Base-by-base conservation (phyloP, 2,888 invertebrate genomes). In the Campoplex nolae region DNA sequence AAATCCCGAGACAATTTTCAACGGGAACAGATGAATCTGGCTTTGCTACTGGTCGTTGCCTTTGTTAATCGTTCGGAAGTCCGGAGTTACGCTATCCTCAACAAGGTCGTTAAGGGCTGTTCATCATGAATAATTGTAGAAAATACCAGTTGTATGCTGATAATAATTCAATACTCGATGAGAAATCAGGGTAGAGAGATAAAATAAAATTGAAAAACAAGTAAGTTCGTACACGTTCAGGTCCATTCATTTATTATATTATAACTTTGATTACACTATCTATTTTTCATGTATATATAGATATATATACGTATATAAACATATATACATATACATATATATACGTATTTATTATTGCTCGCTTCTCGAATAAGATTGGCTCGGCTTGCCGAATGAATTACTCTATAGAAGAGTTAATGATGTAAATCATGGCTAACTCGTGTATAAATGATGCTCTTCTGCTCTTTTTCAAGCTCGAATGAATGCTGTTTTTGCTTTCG, bases 231-330 rank as follows among this genome's bases (percentile, higher is more conserved):
- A 88, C 83, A 85, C 85, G 70, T 91, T 89, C 88, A 90, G 93
- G 90, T 93, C 91, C 92, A 93, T 93, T 92, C 90, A 93, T 93
- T 93, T 92, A 93, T 93, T 93, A 92, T 92, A 92, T 93, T 92
- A 92, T 92, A 92, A 92, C 91, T 92, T 92, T 92, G 90, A 92
- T 92, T 92, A 93, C 91, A 91, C 91, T 93, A 93, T 93, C 92
- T 92, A 92, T 91, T 89, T 90, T 86, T 83, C 82, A 91, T 89
- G 90, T 90, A 90, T 89, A 90, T 38, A 38, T 38, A 38, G 3
- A 38, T 38, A 38, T 38, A 38, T 6, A 38, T 38, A 38, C 6
- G 6, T 6, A 6, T 38, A 38, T 38, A 38, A 4, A 38, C 3
- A 3, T 6, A 38, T 38, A 38, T 38, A 38, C 89, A 90, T 11